Base-by-base conservation (phyloP, 1,140 invertebrate genomes). In the Heterodera carotae region DNA sequence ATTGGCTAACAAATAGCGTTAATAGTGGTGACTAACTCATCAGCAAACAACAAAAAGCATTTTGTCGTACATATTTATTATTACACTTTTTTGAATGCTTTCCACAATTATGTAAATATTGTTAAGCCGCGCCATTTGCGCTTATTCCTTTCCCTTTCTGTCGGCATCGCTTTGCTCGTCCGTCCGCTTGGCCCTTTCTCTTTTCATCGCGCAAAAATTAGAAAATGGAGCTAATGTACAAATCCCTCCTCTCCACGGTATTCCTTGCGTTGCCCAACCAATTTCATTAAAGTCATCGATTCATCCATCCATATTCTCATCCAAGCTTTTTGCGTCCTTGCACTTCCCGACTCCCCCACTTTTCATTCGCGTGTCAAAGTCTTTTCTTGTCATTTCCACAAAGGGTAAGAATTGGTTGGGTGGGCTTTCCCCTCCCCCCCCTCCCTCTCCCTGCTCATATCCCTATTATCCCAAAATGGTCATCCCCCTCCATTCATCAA, bases 201-300 rank as follows among this genome's bases (percentile, higher is more conserved):
- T 27, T 34, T 66, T n/a, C 33, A 6, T 4, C 33, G 62, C 62
- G 62, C 15, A 56, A 53, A 56, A 22, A 56, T 56, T 56, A 18
- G 18, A 6, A 66, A 66, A 66, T 66, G 25, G 22, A 34, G 62
- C 62, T 34, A 66, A 66, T 66, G 48, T 56, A 56, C 48, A 66
- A 66, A 34, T 66, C 62, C 62, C 4, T 66, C 62, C 62, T 27
- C 4, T 66, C 62, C 62, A 31, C 1, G 8, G 62, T 66, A 22
- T 66, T 29, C 62, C 60, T n/a, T n/a, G n/a, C n/a, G n/a, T 8
- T 62, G 10, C 22, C 62, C 29, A 25, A 66, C 27, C 29, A 29
- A 25, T 66, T 66, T 66, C 62, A 66, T 66, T 66, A 66, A 43
- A 66, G 62, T 66, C 62, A 66, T 66, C 62, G 62, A 66, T 66